Evolutionary conservation across 2,888 invertebrate genomes (phyloP), one percentile per base, ranked within the genome.

Genomic region (Molorchus minor): DNA sequence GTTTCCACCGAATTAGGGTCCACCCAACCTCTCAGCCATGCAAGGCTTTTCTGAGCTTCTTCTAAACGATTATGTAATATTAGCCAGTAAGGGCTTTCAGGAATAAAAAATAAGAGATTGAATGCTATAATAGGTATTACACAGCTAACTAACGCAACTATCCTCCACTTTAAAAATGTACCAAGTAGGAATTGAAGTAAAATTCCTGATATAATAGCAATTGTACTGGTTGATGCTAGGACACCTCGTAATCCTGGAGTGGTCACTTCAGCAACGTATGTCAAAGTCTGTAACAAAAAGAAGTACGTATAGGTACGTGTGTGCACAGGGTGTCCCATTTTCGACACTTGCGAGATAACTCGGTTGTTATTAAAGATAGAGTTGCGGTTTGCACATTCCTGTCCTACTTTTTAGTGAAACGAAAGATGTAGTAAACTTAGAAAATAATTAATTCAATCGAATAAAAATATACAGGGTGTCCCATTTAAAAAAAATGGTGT

Each of bases 241-340:
- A 87, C 84, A 1, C 93, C 92, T 17, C 92, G 85, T 20, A 92
- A 83, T 71, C 89, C 87, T 0, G 93, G 92, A 76, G 92, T 88
- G 0, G 92, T 90, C 43, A 92, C 87, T 81, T 93, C 93, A 2
- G 92, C 91, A 8, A 92, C 92, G 76, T 92, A 93, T 0, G 91
- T 92, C 68, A 92, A 79, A 36, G 92, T 88, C 89, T 89, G 71
- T 16, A 75, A 75, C 59, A 59, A 52, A 12, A 20, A 17, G 47
- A 2, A 36, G 15, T n/a, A n/a, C n/a, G n/a, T n/a, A n/a, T n/a
- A n/a, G n/a, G n/a, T n/a, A n/a, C n/a, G n/a, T n/a, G n/a, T n/a
- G n/a, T n/a, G n/a, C n/a, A n/a, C n/a, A n/a, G n/a, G n/a, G n/a
- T n/a, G n/a, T n/a, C n/a, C n/a, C n/a, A n/a, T n/a, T n/a, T n/a